phyloP scores from a whole-genome alignment of 2,888 invertebrate species.

The Sthenelais limicola region DNA sequence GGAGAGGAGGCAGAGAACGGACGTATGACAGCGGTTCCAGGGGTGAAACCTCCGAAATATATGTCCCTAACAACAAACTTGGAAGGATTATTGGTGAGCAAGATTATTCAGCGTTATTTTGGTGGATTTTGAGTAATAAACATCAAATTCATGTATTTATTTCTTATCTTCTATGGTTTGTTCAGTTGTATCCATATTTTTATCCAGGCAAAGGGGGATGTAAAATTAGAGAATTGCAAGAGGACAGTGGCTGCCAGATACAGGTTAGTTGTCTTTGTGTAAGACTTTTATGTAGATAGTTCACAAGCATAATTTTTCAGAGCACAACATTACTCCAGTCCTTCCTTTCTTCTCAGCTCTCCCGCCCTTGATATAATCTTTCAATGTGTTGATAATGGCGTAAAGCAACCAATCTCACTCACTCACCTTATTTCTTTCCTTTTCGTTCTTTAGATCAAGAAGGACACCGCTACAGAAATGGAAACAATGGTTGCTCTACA shows the following conservation, averaged over 20 bases:
- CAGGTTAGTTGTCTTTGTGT: neutral
- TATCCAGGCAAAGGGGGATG: constrained; percentile 8
- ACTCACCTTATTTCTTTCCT: neutral
- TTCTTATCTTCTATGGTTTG: neutral
- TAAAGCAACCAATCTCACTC: too few species aligned
- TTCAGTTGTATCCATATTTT: neutral
- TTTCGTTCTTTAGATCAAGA: neutral
- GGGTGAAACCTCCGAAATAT: neutral
- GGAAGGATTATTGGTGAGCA: constrained; percentile 18
- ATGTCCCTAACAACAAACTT: neutral
- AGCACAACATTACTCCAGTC: too few species aligned
- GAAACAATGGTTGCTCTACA: constrained; percentile 21
- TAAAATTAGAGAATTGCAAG: constrained; percentile 11
- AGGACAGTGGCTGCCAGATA: neutral
- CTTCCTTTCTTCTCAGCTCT: too few species aligned
- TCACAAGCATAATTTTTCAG: too few species aligned
- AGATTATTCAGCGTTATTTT: neutral
- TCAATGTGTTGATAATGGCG: too few species aligned
- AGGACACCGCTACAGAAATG: neutral
- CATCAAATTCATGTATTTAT: neutral
- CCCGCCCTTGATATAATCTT: too few species aligned
- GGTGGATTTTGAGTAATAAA: neutral
- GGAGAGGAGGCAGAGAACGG: too few species aligned
- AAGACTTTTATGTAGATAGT: too few species aligned
- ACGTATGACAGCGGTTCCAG: too few species aligned